These are phyloP conservation scores for Arrhamphus sclerolepis DNA, from an alignment of 2,797 vertebrate genomes.

Conservation along the genomic window DNA sequence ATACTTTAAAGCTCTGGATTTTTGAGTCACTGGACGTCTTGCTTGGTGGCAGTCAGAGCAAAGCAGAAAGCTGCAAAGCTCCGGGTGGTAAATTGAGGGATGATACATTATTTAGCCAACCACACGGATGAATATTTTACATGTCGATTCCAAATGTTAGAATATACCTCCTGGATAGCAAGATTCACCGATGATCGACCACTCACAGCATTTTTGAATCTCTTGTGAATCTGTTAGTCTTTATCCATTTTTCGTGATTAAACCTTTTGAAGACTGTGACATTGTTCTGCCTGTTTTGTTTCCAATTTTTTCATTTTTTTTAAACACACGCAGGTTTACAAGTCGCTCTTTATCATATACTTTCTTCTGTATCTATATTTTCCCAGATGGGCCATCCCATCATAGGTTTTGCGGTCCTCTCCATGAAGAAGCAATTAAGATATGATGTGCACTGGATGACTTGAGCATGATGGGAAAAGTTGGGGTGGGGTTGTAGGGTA, in stretches of 20 bases:
- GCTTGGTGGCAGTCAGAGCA: slow-evolving; percentile 36
- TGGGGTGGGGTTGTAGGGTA: slow-evolving; percentile 30
- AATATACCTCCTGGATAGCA: slow-evolving; percentile 42
- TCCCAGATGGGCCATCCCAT: neutral
- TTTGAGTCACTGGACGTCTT: slow-evolving; percentile 49
- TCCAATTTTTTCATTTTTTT: neutral
- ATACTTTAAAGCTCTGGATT: slow-evolving; percentile 41
- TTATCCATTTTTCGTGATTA: neutral
- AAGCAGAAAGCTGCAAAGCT: slow-evolving; percentile 49
- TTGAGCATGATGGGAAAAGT: slow-evolving; percentile 29
- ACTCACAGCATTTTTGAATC: neutral
- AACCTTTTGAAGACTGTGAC: slow-evolving; percentile 9
- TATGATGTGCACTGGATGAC: slow-evolving; percentile 7
- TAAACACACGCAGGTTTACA: neutral
- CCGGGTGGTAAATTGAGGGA: slow-evolving; percentile 67
- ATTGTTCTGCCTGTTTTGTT: neutral
- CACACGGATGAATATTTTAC: slow-evolving; percentile 77
- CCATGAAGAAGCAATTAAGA: neutral
- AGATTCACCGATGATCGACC: slow-evolving; percentile 12
- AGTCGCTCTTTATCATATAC: neutral
- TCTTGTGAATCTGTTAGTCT: neutral
- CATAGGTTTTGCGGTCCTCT: neutral
- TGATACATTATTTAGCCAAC: slow-evolving; percentile 75
- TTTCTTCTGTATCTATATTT: neutral
- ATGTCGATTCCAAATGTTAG: slow-evolving; percentile 37